Conservation (phyloP, 1,140 invertebrate genomes). For the Camponotus vicinus region DNA sequence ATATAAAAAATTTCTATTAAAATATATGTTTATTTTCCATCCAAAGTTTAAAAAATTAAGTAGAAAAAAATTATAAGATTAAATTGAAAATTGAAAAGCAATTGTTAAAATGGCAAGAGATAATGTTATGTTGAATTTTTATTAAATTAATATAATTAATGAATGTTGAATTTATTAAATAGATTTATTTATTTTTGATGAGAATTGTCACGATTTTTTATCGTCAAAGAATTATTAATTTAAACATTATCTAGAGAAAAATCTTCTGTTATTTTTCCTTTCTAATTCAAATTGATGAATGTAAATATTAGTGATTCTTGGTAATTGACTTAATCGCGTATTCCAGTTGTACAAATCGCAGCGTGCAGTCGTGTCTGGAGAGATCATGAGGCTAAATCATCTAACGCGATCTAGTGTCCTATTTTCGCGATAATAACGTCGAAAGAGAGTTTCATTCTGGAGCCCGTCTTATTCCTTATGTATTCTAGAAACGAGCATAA, state of each 20-base stretch:
- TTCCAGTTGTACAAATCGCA: not conserved
- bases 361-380: not conserved
- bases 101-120: not conserved
- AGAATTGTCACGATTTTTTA: not conserved
- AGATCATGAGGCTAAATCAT: constrained; percentile 11
- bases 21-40: not conserved
- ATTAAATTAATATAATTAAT: not conserved
- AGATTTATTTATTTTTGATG: not conserved
- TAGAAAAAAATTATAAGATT: not conserved
- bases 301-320: no score
- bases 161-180: not conserved
- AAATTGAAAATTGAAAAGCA: not conserved
- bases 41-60: not conserved
- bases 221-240: not conserved
- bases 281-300: not conserved
- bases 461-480: not conserved
- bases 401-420: not conserved
- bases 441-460: not conserved
- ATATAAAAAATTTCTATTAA: not conserved
- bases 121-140: not conserved
- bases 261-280: not conserved
- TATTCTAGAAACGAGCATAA: constrained; percentile 30
- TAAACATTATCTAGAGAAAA: not conserved
- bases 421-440: constrained; percentile 59
- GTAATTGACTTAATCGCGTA: constrained; percentile 12